Evolutionary conservation across 2,797 vertebrate species (phyloP).

Genomic region (Cichlasoma orientale): DNA sequence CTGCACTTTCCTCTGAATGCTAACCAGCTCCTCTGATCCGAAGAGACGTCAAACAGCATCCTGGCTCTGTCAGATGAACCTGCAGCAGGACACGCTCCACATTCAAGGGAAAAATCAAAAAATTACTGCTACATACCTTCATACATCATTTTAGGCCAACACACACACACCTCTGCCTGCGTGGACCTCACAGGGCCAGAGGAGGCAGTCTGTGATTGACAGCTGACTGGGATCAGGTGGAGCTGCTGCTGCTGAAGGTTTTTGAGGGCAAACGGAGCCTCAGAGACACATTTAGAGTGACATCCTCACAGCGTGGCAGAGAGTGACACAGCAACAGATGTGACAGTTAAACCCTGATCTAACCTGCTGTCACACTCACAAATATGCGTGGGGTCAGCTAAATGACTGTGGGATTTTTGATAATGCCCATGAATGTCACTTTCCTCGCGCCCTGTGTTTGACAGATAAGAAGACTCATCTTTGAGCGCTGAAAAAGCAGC

Average conservation of each 20-base stretch:
- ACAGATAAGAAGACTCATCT: accelerated
- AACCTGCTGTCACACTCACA: neutral
- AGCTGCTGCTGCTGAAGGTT: conserved; percentile 30
- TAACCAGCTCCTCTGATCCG: neutral
- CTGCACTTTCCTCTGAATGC: neutral
- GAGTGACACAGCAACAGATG: conserved; percentile 19
- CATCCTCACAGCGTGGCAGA: conserved; percentile 2
- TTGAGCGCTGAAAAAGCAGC: neutral
- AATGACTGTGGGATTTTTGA: neutral
- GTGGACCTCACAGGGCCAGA: neutral
- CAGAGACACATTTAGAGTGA: conserved; percentile 34
- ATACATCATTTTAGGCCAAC: neutral
- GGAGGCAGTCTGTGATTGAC: conserved; percentile 37
- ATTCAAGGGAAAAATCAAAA: neutral
- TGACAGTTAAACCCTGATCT: conserved; percentile 33
- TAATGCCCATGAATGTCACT: conserved; percentile 18
- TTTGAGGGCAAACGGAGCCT: conserved; percentile 37
- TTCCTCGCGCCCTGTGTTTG: neutral
- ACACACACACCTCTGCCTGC: neutral
- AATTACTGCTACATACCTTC: neutral
- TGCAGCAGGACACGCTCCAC: neutral
- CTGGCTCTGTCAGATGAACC: neutral
- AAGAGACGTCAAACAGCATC: neutral
- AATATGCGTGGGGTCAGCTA: neutral
- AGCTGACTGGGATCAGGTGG: conserved; percentile 53